A percentile compares a stretch with the other conserved stretches of the same genome.
phyloP scores from a whole-genome alignment of 2,888 invertebrate genomes.

The Amblyteles armatorius region DNA sequence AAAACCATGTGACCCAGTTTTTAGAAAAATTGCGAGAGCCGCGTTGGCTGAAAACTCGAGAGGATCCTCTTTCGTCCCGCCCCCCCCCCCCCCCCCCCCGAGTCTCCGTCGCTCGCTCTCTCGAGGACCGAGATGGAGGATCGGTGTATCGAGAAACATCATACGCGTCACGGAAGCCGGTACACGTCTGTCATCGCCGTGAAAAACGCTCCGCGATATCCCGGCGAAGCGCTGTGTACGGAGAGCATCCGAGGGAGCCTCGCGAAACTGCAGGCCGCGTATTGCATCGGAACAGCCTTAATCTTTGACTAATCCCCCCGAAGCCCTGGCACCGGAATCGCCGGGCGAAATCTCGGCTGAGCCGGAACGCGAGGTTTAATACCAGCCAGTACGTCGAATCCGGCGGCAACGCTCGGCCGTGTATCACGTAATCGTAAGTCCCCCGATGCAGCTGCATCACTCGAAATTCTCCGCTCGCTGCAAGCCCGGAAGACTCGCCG shows the following conservation, averaged over 20 bases:
- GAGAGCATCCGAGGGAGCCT: constrained; percentile 21
- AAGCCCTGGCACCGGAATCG: constrained; percentile 56
- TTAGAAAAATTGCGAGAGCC: background rate
- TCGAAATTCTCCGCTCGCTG: background rate
- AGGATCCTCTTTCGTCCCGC: constrained; percentile 11
- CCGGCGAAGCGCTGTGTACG: background rate
- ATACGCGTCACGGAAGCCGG: constrained; percentile 32
- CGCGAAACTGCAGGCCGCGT: constrained; percentile 38
- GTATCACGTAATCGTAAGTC: constrained; percentile 51
- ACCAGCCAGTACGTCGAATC: constrained; percentile 35
- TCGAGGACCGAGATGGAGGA: constrained; percentile 25
- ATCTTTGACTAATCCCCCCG: constrained; percentile 64
- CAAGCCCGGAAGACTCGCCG: background rate
- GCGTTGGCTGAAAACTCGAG: constrained; percentile 19
- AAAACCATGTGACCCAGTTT: constrained; percentile 29
- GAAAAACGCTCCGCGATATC: constrained; percentile 17
- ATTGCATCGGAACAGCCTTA: constrained; percentile 55
- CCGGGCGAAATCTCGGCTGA: constrained; percentile 43
- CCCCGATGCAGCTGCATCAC: constrained; percentile 35
- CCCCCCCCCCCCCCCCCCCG: background rate
- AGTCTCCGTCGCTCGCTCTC: constrained; percentile 5
- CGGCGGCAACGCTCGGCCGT: background rate
- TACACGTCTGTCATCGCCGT: constrained; percentile 34
- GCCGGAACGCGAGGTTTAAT: constrained; percentile 59
- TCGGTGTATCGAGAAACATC: constrained; percentile 42